phyloP scores from a whole-genome alignment of 37 sponge, comb jelly and placozoan species.

The Crambe crambe region DNA sequence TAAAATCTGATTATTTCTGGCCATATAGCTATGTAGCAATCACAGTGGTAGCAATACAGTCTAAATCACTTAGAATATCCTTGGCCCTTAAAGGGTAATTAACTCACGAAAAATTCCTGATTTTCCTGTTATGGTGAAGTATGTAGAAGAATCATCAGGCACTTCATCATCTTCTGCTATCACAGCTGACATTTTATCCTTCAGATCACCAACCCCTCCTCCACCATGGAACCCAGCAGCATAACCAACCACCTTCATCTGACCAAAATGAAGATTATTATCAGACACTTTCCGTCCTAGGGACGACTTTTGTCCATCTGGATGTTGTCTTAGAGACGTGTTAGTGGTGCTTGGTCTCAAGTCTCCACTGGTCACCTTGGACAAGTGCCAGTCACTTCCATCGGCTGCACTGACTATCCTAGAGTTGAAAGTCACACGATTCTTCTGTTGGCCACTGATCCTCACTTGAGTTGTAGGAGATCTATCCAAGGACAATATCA shows the following conservation, averaged over 20 bases:
- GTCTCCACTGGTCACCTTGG: not conserved
- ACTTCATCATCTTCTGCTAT: slow-evolving; percentile 32
- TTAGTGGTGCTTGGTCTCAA: slow-evolving; percentile 48
- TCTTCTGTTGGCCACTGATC: slow-evolving; percentile 19
- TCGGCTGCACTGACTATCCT: slow-evolving; percentile 28
- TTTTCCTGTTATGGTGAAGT: slow-evolving; percentile 13
- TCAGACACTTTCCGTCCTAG: slow-evolving; percentile 35
- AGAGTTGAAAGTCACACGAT: slow-evolving; percentile 29
- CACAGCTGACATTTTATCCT: not conserved
- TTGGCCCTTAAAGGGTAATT: not conserved
- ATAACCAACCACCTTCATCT: slow-evolving; percentile 40
- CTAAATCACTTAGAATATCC: not conserved
- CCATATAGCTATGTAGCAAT: not conserved
- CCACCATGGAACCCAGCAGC: slow-evolving; percentile 29
- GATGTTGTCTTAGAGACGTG: not conserved
- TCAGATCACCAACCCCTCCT: not conserved
- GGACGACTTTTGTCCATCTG: not conserved
- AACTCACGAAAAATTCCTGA: slow-evolving; percentile 30
- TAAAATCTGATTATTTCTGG: not conserved
- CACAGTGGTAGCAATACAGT: no score
- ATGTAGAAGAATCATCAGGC: not conserved
- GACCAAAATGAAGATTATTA: slow-evolving; percentile 14
- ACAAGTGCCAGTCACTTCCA: slow-evolving; percentile 1
- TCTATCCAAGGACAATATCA: not conserved
- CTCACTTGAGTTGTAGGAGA: slow-evolving; percentile 12